Evolutionary conservation across 2,797 vertebrate species (phyloP).

Genomic region (Alauda arvensis): DNA sequence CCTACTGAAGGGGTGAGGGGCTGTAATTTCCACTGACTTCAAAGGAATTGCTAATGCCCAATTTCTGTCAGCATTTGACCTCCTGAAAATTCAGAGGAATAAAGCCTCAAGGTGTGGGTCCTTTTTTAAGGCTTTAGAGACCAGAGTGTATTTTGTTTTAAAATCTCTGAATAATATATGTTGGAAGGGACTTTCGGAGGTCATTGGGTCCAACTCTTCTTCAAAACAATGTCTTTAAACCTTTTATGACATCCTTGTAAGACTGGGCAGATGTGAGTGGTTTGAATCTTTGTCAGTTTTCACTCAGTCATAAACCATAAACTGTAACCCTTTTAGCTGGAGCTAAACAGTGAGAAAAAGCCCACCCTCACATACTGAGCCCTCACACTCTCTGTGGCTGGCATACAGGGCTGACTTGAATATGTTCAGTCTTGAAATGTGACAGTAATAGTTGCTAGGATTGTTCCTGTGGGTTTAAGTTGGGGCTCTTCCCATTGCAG

Average conservation of each 20-base stretch:
- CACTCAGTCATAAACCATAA: not conserved
- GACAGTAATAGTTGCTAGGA: not conserved
- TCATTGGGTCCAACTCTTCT: not conserved
- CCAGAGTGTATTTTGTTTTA: not conserved
- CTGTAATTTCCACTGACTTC: not conserved
- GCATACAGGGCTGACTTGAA: not conserved
- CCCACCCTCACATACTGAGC: not conserved
- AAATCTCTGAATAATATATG: constrained; percentile 19
- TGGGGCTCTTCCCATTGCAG: not conserved
- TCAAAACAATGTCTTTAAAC: not conserved
- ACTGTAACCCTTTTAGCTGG: not conserved
- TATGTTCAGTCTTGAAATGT: not conserved
- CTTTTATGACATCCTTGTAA: not conserved
- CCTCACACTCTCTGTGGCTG: not conserved
- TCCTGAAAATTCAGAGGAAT: constrained; percentile 23
- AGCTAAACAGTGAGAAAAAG: not conserved
- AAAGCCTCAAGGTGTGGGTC: not conserved
- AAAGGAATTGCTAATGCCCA: constrained; percentile 18
- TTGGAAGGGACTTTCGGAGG: constrained; percentile 19
- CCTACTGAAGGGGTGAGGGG: not conserved
- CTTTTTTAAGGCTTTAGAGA: not conserved
- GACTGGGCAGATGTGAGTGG: not conserved
- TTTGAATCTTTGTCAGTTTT: not conserved
- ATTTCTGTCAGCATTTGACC: constrained; percentile 19
- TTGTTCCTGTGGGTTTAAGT: not conserved